Evolutionary conservation across 2,888 invertebrate species (phyloP), one percentile per base, ranked within the genome.

Genomic region (Oligia fasciuncula): DNA sequence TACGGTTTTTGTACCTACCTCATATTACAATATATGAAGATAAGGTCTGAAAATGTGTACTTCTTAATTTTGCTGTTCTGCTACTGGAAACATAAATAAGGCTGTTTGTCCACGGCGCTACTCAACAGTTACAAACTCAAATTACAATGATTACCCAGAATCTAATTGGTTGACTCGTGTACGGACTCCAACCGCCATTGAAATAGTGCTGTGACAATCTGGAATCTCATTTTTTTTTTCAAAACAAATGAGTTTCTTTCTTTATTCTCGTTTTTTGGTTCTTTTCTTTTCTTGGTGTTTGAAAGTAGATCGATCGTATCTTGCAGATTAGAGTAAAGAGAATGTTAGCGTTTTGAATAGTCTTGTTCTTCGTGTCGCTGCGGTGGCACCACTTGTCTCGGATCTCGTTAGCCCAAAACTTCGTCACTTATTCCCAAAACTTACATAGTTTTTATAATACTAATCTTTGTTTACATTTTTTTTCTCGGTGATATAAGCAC

Each of bases 41-140:
- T 46, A n/a, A 19, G 19, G 14, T 80, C 11, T 54, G 43, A 72
- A 80, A 72, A 51, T 35, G n/a, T 62, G 35, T 19, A 70, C 35
- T 35, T 35, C 0, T 40, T 60, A 5, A 9, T 9, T 71, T 43
- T 70, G 13, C 23, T 62, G 23, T 23, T 77, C 0, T 3, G 51
- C n/a, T 51, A 19, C 9, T 73, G 29, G 14, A 73, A 73, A 8
- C 19, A 70, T 19, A 14, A n/a, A 23, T 54, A 57, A 11, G 57
- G n/a, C 57, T n/a, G 11, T 60, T 11, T 60, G 57, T 57, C 57
- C 9, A 35, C 3, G 35, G 13, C 19, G 19, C 6, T 29, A 29
- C 19, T 11, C 17, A 49, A 68, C 6, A 49, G 6, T 51, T 35
- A 4, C 4, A 19, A 57, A 57, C 9, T 57, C n/a, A 57, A 57